Conservation (phyloP, 2,888 invertebrate genomes). For the Rhamnusium bicolor region DNA sequence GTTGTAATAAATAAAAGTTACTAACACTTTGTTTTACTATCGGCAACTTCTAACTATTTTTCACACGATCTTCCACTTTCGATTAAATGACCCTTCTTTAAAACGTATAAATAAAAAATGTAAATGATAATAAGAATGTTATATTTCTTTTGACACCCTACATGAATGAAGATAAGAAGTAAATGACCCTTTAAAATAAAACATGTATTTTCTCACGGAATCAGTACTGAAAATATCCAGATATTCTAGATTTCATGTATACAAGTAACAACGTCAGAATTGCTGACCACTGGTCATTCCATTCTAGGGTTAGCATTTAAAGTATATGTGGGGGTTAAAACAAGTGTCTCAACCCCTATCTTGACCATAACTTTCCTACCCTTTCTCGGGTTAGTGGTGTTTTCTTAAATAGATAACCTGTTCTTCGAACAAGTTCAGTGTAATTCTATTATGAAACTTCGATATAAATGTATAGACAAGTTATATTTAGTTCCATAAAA, state of each 20-base stretch:
- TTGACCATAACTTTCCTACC: constrained; percentile 55
- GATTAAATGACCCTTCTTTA: too few species aligned
- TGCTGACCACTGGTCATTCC: constrained; percentile 46
- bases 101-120: too few species aligned
- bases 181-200: not conserved
- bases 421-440: constrained; percentile 50
- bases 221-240: not conserved
- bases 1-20: too few species aligned
- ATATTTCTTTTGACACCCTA: not conserved
- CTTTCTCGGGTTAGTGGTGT: constrained; percentile 47
- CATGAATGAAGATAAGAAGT: not conserved
- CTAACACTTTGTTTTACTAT: too few species aligned
- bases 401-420: constrained; percentile 53
- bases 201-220: constrained; percentile 2
- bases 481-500: not conserved
- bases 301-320: constrained; percentile 26
- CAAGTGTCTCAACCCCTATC: constrained; percentile 55
- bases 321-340: constrained; percentile 38
- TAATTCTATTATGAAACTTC: constrained; percentile 46
- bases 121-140: too few species aligned
- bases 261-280: constrained; percentile 30
- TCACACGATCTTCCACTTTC: too few species aligned
- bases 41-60: too few species aligned
- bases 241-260: constrained; percentile 6
- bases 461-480: not conserved